Conservation (phyloP, 2,888 invertebrate species). For the Suillia variegata region DNA sequence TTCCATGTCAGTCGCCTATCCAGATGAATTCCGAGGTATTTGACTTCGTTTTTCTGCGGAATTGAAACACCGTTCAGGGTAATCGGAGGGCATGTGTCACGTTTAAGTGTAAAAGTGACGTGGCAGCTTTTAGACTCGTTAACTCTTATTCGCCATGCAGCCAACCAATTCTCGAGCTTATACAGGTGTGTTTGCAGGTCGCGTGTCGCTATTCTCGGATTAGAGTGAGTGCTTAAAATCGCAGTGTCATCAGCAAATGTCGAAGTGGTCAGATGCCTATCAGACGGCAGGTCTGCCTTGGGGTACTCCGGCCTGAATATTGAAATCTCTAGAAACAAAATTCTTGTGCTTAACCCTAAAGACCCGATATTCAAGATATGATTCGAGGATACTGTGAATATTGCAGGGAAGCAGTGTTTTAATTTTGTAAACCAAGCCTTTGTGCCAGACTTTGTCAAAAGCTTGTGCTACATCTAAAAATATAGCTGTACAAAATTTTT, state of each 20-base stretch:
- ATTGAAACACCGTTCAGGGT: background rate
- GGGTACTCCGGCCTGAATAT: slow-evolving; percentile 9
- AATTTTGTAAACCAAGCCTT: slow-evolving; percentile 10
- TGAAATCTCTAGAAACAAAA: background rate
- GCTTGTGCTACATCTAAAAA: slow-evolving; percentile 19
- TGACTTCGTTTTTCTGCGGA: background rate
- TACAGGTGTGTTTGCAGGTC: background rate
- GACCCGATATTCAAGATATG: background rate
- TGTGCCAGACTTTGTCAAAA: slow-evolving; percentile 19
- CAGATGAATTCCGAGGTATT: slow-evolving; percentile 10
- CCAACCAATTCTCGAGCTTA: background rate
- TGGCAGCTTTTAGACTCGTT: slow-evolving; percentile 9
- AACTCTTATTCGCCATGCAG: slow-evolving; percentile 9
- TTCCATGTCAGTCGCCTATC: slow-evolving; percentile 14
- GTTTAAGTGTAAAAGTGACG: slow-evolving; percentile 9
- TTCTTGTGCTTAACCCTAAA: slow-evolving; percentile 8
- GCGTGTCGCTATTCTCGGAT: background rate
- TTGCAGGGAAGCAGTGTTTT: background rate
- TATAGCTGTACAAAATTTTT: slow-evolving; percentile 7
- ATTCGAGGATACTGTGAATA: background rate
- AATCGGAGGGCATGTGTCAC: background rate
- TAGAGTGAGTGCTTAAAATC: background rate
- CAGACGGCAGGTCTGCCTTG: slow-evolving; percentile 11
- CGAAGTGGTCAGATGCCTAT: background rate
- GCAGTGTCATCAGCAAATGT: slow-evolving; percentile 16